Conservation (phyloP, 2,113 vertebrate species). For the Propithecus coquereli region DNA sequence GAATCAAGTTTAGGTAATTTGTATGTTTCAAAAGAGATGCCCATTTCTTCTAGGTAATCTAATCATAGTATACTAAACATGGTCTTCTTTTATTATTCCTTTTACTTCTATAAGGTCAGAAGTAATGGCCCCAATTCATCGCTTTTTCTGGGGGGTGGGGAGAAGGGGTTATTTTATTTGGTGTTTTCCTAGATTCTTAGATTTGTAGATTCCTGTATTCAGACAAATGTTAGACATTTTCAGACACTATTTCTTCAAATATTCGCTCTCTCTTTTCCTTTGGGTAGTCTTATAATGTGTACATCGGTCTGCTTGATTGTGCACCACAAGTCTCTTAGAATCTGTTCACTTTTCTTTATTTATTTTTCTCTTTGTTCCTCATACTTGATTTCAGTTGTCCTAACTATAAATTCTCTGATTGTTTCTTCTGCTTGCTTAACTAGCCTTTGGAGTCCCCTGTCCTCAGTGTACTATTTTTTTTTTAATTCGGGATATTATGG, state of each 20-base stretch:
- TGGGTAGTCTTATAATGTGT: not conserved
- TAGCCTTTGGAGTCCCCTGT: not conserved
- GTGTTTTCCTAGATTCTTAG: not conserved
- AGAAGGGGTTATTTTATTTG: not conserved
- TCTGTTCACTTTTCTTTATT: not conserved
- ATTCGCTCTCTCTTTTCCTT: not conserved
- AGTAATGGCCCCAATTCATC: not conserved
- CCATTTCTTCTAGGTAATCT: not conserved
- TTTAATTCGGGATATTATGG: too few relatives aligned
- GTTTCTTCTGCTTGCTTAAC: not conserved
- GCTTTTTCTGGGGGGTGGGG: too few relatives aligned
- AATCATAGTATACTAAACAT: not conserved
- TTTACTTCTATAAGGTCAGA: not conserved
- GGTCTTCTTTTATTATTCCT: not conserved
- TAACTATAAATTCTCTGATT: not conserved
- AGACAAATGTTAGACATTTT: not conserved
- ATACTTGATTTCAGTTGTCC: not conserved
- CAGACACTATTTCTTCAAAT: not conserved
- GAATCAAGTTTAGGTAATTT: not conserved
- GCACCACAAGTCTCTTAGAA: not conserved
- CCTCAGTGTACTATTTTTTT: too few relatives aligned
- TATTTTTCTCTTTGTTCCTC: not conserved
- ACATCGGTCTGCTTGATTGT: not conserved
- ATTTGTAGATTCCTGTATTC: not conserved
- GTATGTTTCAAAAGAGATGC: not conserved